phyloP scores from a whole-genome alignment of 1,140 invertebrate genomes.

The Drosophila kanapiae region DNA sequence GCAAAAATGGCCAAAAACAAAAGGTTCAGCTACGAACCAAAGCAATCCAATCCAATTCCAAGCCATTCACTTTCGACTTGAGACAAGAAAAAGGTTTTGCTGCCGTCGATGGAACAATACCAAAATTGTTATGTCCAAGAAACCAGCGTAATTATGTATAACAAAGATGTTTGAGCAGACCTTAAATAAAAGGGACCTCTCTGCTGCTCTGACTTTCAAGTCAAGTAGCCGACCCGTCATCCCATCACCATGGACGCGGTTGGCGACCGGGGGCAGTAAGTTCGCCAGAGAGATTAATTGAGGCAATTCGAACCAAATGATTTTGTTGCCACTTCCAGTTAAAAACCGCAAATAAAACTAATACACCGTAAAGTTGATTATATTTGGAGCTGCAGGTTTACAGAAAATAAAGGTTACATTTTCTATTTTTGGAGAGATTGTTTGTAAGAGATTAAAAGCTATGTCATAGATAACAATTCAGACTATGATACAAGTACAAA shows the following conservation, averaged over 20 bases:
- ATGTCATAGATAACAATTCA: too few relatives aligned
- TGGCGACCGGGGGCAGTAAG: slow-evolving; percentile 6
- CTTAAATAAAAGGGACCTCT: slow-evolving; percentile 44
- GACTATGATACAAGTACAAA: background rate
- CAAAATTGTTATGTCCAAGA: slow-evolving; percentile 58
- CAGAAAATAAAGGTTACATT: background rate
- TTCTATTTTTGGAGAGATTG: background rate
- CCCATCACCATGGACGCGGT: slow-evolving; percentile 7
- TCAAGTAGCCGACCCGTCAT: slow-evolving; percentile 64
- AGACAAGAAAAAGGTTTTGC: slow-evolving; percentile 44
- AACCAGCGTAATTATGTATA: slow-evolving; percentile 63
- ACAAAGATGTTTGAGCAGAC: slow-evolving; percentile 52
- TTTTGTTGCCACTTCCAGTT: slow-evolving; percentile 47
- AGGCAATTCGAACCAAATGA: slow-evolving; percentile 51
- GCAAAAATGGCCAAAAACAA: slow-evolving; percentile 45
- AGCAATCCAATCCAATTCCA: slow-evolving; percentile 34
- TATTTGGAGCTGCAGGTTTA: slow-evolving; percentile 7
- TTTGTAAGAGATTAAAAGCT: background rate
- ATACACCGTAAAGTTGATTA: slow-evolving; percentile 53
- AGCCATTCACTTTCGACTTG: slow-evolving; percentile 67
- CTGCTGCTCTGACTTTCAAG: slow-evolving; percentile 45
- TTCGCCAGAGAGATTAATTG: slow-evolving; percentile 63
- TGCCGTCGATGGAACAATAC: slow-evolving; percentile 14
- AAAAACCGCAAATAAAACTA: slow-evolving; percentile 61
- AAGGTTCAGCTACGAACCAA: slow-evolving; percentile 22